Evolutionary conservation across 1,140 invertebrate genomes (phyloP), one percentile per base, ranked within the genome.

Genomic region (Portunus trituberculatus): DNA sequence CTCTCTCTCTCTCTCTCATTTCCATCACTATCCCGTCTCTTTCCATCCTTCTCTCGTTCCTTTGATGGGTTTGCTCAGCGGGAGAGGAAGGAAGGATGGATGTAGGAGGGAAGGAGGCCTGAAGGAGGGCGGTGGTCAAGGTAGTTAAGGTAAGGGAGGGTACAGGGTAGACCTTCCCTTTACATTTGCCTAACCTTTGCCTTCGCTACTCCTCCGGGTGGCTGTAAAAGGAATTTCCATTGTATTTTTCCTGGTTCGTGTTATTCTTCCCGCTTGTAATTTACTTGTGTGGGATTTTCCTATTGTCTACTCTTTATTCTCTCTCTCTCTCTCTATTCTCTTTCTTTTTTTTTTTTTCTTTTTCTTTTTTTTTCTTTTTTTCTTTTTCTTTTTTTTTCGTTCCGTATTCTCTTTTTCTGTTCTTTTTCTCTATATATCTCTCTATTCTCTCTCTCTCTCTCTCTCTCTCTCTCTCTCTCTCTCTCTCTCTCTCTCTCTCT

Each of bases 61-160:
- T n/a, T 76, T 76, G 67, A 76, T 76, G 67, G 67, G 7, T 76
- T 76, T 76, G 67, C 67, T 76, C 67, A 76, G 67, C 67, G 67
- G 67, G 67, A 76, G n/a, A 76, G 67, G 67, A 76, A n/a, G 20
- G 67, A 76, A 76, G 67, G 67, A 76, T n/a, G 25, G 67, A 20
- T 76, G 20, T n/a, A n/a, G 67, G n/a, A 76, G 20, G 67, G 67
- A 7, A 76, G 67, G 67, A 76, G 16, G 25, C 20, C 39, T 39
- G 39, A 76, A 8, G 67, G 12, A 76, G 67, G 59, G 59, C 3
- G 52, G 67, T 7, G 20, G n/a, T 8, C 4, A 76, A n/a, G 20
- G 67, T 25, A 76, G 67, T 12, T n/a, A 76, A n/a, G 67, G 67
- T n/a, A n/a, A n/a, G 20, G 67, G 67, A 76, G n/a, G n/a, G 67